Base-by-base conservation (phyloP, 2,113 vertebrate species). In the Tupaia chinensis region DNA sequence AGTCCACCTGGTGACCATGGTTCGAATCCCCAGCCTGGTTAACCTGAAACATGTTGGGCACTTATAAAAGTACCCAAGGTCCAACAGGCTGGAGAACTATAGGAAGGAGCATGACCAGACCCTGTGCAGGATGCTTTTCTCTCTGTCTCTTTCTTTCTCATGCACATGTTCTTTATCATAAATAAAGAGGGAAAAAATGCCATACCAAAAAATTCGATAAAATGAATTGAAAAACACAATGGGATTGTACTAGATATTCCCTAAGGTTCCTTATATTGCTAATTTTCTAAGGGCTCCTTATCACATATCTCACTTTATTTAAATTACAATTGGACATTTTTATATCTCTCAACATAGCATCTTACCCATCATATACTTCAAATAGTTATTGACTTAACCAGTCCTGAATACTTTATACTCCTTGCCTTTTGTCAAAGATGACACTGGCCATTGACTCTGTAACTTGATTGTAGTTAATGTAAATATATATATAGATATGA, bases 281-380 rank as follows among this genome's bases (percentile, higher is more conserved):
- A 89, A 79, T 17, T 92, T 92, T 76, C 61, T 68, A 17, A 54
- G 14, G 22, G 25, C 4, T 1, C 2, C 16, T 92, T 88, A 76
- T 23, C 14, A 78, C 5, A n/a, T 90, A 80, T 73, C 3, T 74
- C 65, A 84, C 81, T 96, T 87, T 69, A 81, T 86, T 85, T 96
- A 92, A 32, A 88, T 79, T 6, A 92, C 5, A 87, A 22, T 73
- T 44, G 16, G 9, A 70, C 29, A 87, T 70, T 53, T 66, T 91
- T 93, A 72, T 19, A 66, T 85, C 27, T 61, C 66, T 83, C 9
- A 88, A 4, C 19, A 68, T 32, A 84, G 65, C 32, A 89, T 74
- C 29, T 88, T 93, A 7, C 20, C 79, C 8, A 85, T 54, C 3
- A 66, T 66, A 3, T 94, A 16, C 8, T 54, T 92, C 25, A 95